These are phyloP conservation scores for Ficedula albicollis DNA, from an alignment of 2,797 vertebrate genomes.

Conservation along the genomic window DNA sequence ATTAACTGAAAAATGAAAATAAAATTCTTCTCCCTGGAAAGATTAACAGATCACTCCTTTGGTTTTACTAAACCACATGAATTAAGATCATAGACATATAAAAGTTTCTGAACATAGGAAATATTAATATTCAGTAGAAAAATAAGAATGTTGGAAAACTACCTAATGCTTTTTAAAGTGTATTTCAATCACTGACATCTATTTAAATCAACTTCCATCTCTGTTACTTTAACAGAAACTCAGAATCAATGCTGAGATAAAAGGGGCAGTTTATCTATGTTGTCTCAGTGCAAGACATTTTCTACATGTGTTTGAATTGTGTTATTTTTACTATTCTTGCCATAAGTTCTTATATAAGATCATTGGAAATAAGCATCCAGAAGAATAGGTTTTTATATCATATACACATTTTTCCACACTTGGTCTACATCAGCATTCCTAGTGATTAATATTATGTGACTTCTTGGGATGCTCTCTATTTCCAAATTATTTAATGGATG, in stretches of 20 bases:
- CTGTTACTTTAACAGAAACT: neutral
- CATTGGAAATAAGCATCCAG: neutral
- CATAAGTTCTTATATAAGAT: neutral
- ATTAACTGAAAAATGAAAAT: slow-evolving; percentile 7
- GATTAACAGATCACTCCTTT: neutral
- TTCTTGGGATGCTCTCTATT: neutral
- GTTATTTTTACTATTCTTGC: neutral
- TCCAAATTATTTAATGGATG: neutral
- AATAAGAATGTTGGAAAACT: neutral
- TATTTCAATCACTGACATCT: neutral
- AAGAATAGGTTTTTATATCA: neutral
- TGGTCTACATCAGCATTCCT: neutral
- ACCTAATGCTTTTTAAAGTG: neutral
- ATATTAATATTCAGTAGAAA: neutral
- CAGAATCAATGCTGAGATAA: neutral
- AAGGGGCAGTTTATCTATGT: neutral
- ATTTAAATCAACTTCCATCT: neutral
- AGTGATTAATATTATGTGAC: neutral
- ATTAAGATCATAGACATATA: neutral
- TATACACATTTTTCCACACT: neutral
- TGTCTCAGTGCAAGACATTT: neutral
- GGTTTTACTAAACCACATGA: neutral
- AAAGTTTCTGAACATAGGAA: neutral
- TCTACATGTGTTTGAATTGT: neutral
- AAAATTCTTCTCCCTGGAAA: neutral